Percentiles rank a stretch among this genome's conserved stretches.
These are phyloP conservation scores for Pterophyllum scalare DNA, from an alignment of 2,113 vertebrate genomes.

Conservation along the genomic window DNA sequence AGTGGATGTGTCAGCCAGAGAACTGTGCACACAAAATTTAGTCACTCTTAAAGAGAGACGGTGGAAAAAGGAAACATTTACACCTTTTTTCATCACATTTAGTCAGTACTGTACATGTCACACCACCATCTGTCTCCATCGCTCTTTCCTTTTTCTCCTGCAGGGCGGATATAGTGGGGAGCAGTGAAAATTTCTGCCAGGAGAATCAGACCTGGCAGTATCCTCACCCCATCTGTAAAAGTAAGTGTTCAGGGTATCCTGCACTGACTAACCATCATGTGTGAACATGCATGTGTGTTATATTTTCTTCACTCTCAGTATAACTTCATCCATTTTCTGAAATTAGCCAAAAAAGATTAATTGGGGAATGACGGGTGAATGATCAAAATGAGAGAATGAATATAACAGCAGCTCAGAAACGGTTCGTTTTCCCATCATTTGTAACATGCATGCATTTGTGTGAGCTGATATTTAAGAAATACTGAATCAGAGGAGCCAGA, in stretches of 20 bases:
- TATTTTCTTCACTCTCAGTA: background rate
- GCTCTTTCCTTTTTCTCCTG: constrained; percentile 30
- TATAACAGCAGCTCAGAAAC: constrained; percentile 14
- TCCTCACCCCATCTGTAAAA: constrained; percentile 81
- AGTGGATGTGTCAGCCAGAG: constrained; percentile 71
- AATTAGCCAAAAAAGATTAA: constrained; percentile 11
- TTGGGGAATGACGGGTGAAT: background rate
- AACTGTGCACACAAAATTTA: constrained; percentile 43
- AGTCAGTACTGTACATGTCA: constrained; percentile 49
- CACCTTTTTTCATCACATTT: constrained; percentile 45
- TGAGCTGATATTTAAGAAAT: constrained; percentile 12
- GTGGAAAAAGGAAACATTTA: constrained; percentile 38
- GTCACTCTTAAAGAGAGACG: constrained; percentile 36
- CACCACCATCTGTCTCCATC: constrained; percentile 37
- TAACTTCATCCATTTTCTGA: constrained; percentile 16
- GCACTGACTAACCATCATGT: background rate
- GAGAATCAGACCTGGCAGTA: constrained; percentile 80
- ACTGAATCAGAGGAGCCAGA: constrained; percentile 18
- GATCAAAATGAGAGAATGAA: constrained; percentile 16
- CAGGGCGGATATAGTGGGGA: constrained; percentile 79
- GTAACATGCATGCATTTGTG: constrained; percentile 25
- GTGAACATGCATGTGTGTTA: background rate
- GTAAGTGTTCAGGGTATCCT: constrained; percentile 68
- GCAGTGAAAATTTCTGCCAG: constrained; percentile 80
- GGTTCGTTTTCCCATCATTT: constrained; percentile 6